These are phyloP conservation scores for Naja naja DNA, from an alignment of 2,113 vertebrate species.

Conservation along the genomic window DNA sequence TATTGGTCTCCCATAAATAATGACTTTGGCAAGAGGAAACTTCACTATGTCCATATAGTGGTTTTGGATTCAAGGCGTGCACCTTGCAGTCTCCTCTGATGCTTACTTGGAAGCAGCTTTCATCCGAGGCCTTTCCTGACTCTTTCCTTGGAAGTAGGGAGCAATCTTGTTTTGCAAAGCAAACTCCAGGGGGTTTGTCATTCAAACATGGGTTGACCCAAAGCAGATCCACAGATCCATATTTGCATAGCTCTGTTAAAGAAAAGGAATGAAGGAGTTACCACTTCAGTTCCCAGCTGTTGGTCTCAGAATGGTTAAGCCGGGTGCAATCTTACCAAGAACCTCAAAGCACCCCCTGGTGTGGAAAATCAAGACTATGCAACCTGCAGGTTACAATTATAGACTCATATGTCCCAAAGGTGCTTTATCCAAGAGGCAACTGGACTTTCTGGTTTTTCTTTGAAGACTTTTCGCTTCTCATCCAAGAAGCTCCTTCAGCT, in stretches of 20 bases:
- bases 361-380: accelerated
- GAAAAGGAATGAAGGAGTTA: not conserved
- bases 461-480: no score
- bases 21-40: not conserved
- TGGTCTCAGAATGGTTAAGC: not conserved
- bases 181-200: not conserved
- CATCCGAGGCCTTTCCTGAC: not conserved
- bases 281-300: not conserved
- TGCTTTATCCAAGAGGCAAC: no score
- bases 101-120: not conserved
- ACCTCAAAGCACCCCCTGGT: not conserved
- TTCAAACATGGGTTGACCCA: not conserved
- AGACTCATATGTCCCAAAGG: not conserved
- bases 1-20: not conserved
- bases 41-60: not conserved
- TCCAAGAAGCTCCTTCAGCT: no score
- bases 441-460: no score
- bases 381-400: not conserved
- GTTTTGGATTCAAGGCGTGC: not conserved
- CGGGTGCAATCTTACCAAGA: not conserved
- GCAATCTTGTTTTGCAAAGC: not conserved
- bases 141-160: not conserved
- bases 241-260: not conserved
- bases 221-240: not conserved
- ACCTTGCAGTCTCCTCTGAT: not conserved